phyloP scores from a whole-genome alignment of 1,140 invertebrate species.

The Piezodorus guildinii region DNA sequence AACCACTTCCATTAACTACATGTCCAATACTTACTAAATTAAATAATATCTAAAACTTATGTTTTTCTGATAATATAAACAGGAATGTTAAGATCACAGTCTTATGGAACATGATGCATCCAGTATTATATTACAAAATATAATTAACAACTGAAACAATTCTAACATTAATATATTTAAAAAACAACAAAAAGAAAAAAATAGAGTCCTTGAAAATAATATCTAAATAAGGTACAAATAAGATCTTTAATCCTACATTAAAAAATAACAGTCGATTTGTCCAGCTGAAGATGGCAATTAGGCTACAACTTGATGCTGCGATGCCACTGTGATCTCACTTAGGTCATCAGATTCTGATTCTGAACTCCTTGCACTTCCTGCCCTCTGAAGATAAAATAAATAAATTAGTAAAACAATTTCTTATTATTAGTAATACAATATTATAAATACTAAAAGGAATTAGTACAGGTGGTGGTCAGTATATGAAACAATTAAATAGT shows the following conservation, averaged over 20 bases:
- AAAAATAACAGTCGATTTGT: conserved; percentile 5
- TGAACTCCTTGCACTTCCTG: conserved; percentile 17
- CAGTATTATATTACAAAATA: not conserved
- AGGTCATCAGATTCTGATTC: conserved; percentile 22
- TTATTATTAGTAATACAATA: too few species aligned
- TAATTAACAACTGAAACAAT: conserved; percentile 4
- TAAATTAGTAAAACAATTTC: too few species aligned
- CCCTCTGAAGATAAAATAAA: conserved; percentile 16
- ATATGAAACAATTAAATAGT: too few species aligned
- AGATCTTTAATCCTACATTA: conserved; percentile 6
- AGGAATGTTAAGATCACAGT: conserved; percentile 11
- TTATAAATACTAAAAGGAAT: too few species aligned
- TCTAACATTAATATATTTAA: too few species aligned
- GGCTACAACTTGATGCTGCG: conserved; percentile 11
- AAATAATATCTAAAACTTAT: not conserved
- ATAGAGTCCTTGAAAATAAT: not conserved
- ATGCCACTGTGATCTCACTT: conserved; percentile 18
- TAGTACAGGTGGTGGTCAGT: too few species aligned
- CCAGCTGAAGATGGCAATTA: not conserved
- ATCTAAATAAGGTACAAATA: conserved; percentile 10
- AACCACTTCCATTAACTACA: too few species aligned
- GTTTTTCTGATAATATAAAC: too few species aligned
- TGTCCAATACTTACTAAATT: too few species aligned
- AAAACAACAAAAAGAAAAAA: not conserved
- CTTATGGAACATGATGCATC: conserved; percentile 8